These are phyloP conservation scores for Heliornis fulica DNA, from an alignment of 2,113 vertebrate species.

Conservation along the genomic window DNA sequence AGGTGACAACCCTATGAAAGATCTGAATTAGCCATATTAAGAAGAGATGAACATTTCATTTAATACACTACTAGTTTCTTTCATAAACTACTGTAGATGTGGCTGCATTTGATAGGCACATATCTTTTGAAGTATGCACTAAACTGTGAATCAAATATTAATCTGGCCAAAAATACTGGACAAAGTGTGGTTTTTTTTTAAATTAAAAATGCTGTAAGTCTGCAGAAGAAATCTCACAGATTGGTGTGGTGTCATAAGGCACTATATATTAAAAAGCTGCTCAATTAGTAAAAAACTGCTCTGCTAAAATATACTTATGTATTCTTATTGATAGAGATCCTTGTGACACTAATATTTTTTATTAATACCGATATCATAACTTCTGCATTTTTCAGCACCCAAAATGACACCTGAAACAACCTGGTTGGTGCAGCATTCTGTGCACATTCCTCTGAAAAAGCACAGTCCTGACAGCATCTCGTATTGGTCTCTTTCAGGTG, in stretches of 20 bases:
- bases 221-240: not conserved
- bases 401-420: not conserved
- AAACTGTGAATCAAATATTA: not conserved
- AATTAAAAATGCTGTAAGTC: not conserved
- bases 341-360: not conserved
- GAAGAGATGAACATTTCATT: not conserved
- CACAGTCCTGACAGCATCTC: not conserved
- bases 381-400: not conserved
- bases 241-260: not conserved
- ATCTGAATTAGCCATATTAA: not conserved
- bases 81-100: not conserved
- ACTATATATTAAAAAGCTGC: not conserved
- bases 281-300: not conserved
- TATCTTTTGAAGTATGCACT: not conserved
- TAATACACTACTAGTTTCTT: not conserved
- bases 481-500: not conserved
- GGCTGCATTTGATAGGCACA: not conserved
- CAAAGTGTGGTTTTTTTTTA: not conserved
- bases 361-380: not conserved
- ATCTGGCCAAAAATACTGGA: not conserved
- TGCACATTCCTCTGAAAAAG: not conserved
- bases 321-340: not conserved
- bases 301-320: not conserved
- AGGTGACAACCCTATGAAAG: not conserved
- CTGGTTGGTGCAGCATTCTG: not conserved